Base-by-base conservation (phyloP, 1,140 invertebrate species). In the Riptortus pedestris region DNA sequence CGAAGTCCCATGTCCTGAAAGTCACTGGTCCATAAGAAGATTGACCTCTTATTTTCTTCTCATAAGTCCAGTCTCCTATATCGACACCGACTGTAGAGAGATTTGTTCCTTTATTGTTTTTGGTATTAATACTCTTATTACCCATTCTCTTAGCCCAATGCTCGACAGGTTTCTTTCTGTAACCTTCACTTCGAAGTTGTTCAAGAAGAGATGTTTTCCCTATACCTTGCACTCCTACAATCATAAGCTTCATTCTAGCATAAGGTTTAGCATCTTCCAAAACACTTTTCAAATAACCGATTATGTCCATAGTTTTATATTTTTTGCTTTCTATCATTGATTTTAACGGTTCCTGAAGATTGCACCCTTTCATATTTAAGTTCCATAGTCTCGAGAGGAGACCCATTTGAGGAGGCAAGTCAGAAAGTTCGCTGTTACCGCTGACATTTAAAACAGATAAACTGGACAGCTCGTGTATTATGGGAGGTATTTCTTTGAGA, bases 1-100 rank as follows among this genome's bases (percentile, higher is more conserved):
- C 95, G 79, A 99, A 99, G 76, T 99, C 96, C 96, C 96, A 99
- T 0, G 95, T 98, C 63, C 94, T 75, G 77, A 99, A 98, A n/a
- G 91, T 86, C 51, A 98, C 87, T 0, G 92, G 85, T 0, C 93
- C 94, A 67, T 88, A 83, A 1, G 83, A 83, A 11, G 85, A 85
- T 43, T 85, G 80, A 2, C 79, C 79, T 24, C 83, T 72, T 1
- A 79, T 74, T 79, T 87, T 85, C 70, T 91, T 91, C 72, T 96
- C 93, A 74, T 90, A 95, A 9, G 88, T 79, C 93, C 88, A 98
- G 71, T 93, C 91, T 60, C 91, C 88, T 64, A 98, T 96, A 73
- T 98, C 95, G 14, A 98, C 95, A 2, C 94, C 94, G 59, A 97
- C 95, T 0, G 94, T 98, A 0, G 94, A 96, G 71, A 95, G 86